Base-by-base conservation (phyloP, 2,888 invertebrate genomes). In the Pristionchus entomophagus region DNA sequence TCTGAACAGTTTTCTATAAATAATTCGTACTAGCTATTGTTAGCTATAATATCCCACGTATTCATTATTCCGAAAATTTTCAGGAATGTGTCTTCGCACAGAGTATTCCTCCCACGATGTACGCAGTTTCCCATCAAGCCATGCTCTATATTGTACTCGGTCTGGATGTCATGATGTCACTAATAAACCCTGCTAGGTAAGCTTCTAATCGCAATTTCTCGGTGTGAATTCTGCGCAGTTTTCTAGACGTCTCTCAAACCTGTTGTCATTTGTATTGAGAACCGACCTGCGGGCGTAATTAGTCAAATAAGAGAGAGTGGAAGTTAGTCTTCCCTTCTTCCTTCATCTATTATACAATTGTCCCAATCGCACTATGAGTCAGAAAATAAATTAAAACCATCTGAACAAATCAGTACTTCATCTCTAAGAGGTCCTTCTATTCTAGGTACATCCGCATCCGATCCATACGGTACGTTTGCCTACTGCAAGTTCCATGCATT, bases 81-180 rank as follows among this genome's bases (percentile, higher is more conserved):
- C 14, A 78, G 78, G 78, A 78, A 49, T 78, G 78, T 29, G 49
- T 49, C 45, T 49, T 14, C 14, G 78, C 78, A 3, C 78, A 78
- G 6, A 49, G 49, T 10, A 26, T 78, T 26, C 78, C 78, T 78
- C 78, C 78, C 45, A 51, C 78, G 26, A 78, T 78, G 29, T 78
- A 78, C 22, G 78, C 78, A 3, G 78, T 78, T 29, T 49, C 49
- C 19, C 78, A 78, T 49, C 78, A 78, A 49, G 49, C 78, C 14
- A 78, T 78, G 12, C 78, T 78, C 45, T 49, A 49, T 22, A 29
- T 78, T 3, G 26, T 78, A 17, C 49, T 78, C 0, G 78, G 78
- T 0, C 8, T 78, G 26, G 78, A 78, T 78, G 78, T 78, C 17
- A 29, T 49, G 26, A 14, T 78, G 2, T 78, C 78, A 1, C 14